Evolutionary conservation across 2,113 vertebrate species (phyloP).

Genomic region (Lophotis ruficrista): DNA sequence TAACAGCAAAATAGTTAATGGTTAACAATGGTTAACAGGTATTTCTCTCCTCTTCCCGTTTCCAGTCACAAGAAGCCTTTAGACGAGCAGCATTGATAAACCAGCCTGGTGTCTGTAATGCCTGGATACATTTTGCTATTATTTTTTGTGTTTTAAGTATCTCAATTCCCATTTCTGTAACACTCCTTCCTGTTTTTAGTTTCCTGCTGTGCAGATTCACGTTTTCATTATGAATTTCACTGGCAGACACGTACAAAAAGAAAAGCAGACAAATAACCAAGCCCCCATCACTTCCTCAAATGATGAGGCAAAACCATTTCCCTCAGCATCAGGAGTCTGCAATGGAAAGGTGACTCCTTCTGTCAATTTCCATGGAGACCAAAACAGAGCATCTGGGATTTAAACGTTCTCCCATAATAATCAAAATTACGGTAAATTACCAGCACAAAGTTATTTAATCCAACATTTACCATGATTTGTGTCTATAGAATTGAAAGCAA

Average conservation of each 20-base stretch:
- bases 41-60: neutral
- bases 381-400: neutral
- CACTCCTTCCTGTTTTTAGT: neutral
- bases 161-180: slow-evolving; percentile 2
- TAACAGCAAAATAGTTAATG: neutral
- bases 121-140: neutral
- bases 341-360: neutral
- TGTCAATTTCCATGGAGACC: slow-evolving; percentile 16
- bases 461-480: neutral
- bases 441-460: neutral
- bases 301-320: neutral
- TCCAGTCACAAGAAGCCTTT: neutral
- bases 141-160: slow-evolving; percentile 2
- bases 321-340: neutral
- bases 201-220: neutral
- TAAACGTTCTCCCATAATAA: neutral
- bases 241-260: neutral
- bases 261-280: neutral
- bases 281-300: neutral
- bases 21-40: neutral
- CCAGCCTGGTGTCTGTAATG: neutral
- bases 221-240: neutral
- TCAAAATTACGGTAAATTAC: neutral
- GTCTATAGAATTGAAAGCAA: neutral
- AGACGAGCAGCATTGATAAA: neutral